Evolutionary conservation across 2,113 vertebrate genomes (phyloP), one percentile per base, ranked within the genome.

Genomic region (Callionymus lyra): DNA sequence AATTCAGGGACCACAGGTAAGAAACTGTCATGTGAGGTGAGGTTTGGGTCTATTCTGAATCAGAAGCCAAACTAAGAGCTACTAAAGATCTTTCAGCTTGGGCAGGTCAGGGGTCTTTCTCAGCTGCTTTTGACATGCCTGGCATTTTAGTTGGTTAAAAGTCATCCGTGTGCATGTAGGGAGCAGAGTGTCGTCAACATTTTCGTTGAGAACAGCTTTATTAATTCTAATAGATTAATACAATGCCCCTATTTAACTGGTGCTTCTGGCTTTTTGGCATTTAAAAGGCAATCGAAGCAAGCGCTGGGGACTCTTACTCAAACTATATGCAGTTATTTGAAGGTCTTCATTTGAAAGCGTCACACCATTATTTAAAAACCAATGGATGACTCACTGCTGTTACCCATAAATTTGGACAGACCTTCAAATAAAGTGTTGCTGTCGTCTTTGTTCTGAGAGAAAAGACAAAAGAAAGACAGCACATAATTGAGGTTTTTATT

Each of bases 1-100:
- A 59, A 61, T 72, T 33, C 82, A 87, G 0, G 94, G 94, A 2
- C 80, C 81, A 8, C 88, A 93, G 88, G 94, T 95, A 85, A 84
- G 46, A 52, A 2, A 53, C 1, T 27, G 4, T 27, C 21, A 27
- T 27, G 4, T 27, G 4, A 27, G 21, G 21, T 27, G 21, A 8
- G 21, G 21, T 5, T 27, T 8, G 8, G 21, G 21, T 27, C 21
- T n/a, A n/a, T n/a, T n/a, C 21, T 27, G 21, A 27, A 27, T 27
- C 21, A 27, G 21, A 27, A 27, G 21, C 21, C 21, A 27, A 27
- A 27, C 8, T 27, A 27, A 27, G 8, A 27, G 21, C 21, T 27
- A 27, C 21, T 27, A 27, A 27, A 27, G 21, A n/a, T 27, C 21
- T 77, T 63, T 53, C 48, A 47, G 76, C 72, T 74, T 80, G 21